Base-by-base conservation (phyloP, 2,797 vertebrate species). In the Poecilia picta region DNA sequence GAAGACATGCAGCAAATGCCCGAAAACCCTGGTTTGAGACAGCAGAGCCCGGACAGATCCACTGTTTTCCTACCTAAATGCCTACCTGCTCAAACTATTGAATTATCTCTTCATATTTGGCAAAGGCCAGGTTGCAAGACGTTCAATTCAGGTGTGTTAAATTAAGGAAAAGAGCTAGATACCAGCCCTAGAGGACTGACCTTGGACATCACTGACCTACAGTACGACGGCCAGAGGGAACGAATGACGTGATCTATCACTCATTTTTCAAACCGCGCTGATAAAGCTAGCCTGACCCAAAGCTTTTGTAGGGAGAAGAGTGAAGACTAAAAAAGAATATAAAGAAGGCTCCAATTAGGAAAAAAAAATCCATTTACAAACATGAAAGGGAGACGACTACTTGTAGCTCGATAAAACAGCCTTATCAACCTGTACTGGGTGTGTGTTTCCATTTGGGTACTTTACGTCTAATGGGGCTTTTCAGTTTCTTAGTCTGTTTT, bases 401-500 rank as follows among this genome's bases (percentile, higher is more conserved):
- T 91, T 89, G 88, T 88, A 88, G 90, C 84, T 81, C 85, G 83
- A 92, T 92, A 92, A 83, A 93, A 89, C 81, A 87, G 83, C 83
- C 83, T 86, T 74, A 72, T 85, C 75, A 74, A 77, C 76, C 73
- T 83, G 75, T 75, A 51, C 76, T 51, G 77, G 20, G 25, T 79
- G 77, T 76, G 49, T 77, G 79, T 92, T 84, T 93, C 91, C 88
- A 88, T 92, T 91, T 90, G 78, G 74, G 72, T 87, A 78, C 83
- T 86, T 92, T 89, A 89, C 79, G 86, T 91, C 93, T 96, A 96
- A 96, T 95, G 95, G 94, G 90, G 87, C 91, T 91, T 93, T 93
- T 94, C 89, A 92, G 80, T 87, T 81, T 79, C 81, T 89, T 81
- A 59, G 77, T 78, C 79, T 76, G 79, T 85, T 85, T 93, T 83